Percentiles rank a stretch among this genome's conserved stretches.
Evolutionary conservation across 1,140 invertebrate species (phyloP).

Genomic region (Lordiphosa collinella): DNA sequence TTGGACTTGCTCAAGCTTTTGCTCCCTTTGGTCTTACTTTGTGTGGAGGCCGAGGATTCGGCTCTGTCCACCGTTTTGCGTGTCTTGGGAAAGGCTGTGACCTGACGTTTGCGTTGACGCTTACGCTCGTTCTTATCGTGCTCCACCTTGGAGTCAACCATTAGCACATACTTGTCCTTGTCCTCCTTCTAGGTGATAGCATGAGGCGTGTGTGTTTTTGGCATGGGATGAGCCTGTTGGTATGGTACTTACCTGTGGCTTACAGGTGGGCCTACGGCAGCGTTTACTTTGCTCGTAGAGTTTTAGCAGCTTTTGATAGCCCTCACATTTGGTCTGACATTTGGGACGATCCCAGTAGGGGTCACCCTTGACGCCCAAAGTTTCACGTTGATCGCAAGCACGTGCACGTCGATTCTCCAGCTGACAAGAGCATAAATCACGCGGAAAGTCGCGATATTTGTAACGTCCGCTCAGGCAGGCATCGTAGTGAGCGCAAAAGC

Average conservation of each 20-base stretch:
- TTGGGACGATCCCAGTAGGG: constrained; percentile 31
- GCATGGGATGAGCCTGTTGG: not conserved
- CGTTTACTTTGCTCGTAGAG: constrained; percentile 13
- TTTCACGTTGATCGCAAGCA: constrained; percentile 28
- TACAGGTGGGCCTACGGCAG: constrained; percentile 33
- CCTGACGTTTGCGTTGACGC: constrained; percentile 22
- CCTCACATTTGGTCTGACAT: constrained; percentile 47
- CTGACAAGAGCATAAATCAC: constrained; percentile 43
- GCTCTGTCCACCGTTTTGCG: not conserved
- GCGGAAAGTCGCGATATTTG: constrained; percentile 40
- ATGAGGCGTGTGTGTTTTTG: not conserved
- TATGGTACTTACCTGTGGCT: constrained; percentile 24
- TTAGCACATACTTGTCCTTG: constrained; percentile 19
- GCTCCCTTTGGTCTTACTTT: not conserved
- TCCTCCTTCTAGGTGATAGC: not conserved
- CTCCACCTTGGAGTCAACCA: not conserved
- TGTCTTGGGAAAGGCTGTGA: constrained; percentile 25
- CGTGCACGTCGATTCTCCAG: constrained; percentile 13
- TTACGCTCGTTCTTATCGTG: constrained; percentile 6
- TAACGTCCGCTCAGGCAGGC: constrained; percentile 42
- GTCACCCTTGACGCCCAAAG: constrained; percentile 32
- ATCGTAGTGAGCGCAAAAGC: constrained; percentile 51
- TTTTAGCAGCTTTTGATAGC: constrained; percentile 17
- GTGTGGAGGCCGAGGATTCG: not conserved
- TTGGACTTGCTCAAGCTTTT: not conserved